Percentiles rank a stretch among this genome's conserved stretches.
phyloP scores from a whole-genome alignment of 2,888 invertebrate species.

The Oligia latruncula region DNA sequence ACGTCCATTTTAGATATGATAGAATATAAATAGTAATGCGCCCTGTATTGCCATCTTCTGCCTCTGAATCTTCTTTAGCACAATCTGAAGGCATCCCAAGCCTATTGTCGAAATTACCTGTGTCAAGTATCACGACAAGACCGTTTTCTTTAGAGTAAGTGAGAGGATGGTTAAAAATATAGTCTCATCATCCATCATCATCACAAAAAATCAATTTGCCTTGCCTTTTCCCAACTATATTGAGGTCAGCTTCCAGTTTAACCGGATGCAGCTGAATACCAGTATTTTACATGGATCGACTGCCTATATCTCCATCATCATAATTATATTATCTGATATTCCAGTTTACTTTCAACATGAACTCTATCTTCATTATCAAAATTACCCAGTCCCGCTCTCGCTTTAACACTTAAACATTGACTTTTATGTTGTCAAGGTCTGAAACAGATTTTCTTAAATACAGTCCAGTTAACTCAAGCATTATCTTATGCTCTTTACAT shows the following conservation, averaged over 20 bases:
- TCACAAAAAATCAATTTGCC: too few relatives aligned
- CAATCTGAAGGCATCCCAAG: not conserved
- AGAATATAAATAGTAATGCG: constrained; percentile 1
- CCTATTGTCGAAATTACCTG: not conserved
- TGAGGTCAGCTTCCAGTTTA: too few relatives aligned
- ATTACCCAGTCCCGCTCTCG: constrained; percentile 5
- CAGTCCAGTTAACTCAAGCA: constrained; percentile 16
- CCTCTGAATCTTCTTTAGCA: not conserved
- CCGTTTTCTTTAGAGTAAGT: not conserved
- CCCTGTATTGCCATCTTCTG: not conserved
- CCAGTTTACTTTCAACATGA: not conserved
- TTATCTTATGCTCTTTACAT: constrained; percentile 15
- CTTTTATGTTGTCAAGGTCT: constrained; percentile 66
- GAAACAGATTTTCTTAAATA: constrained; percentile 62
- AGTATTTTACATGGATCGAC: too few relatives aligned
- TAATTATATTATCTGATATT: not conserved
- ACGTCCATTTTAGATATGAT: not conserved
- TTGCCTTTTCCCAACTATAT: too few relatives aligned
- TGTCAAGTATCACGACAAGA: not conserved
- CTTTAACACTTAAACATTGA: constrained; percentile 14
- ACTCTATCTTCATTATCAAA: not conserved
- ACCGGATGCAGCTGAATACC: too few relatives aligned
- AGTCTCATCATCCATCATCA: not conserved
- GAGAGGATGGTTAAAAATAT: too few relatives aligned
- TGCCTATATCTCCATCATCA: not conserved